These are phyloP conservation scores for Tyto alba DNA, from an alignment of 2,113 vertebrate species.

Conservation along the genomic window DNA sequence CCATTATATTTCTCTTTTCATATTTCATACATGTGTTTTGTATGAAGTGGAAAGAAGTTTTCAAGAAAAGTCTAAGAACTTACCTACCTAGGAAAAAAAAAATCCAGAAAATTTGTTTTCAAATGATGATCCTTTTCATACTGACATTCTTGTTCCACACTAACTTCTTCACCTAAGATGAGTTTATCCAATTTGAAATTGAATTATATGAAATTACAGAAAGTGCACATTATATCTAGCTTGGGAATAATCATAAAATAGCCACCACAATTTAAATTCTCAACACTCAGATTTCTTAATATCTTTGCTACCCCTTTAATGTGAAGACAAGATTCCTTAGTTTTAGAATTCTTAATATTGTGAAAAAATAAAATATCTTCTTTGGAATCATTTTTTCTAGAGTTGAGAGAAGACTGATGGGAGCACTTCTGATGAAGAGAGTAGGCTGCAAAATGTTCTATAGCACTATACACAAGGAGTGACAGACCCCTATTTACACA, in stretches of 20 bases:
- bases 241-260: not conserved
- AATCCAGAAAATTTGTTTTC: not conserved
- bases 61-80: not conserved
- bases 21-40: not conserved
- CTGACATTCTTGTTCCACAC: not conserved
- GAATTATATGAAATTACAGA: not conserved
- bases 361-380: not conserved
- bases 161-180: not conserved
- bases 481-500: not conserved
- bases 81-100: not conserved
- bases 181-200: not conserved
- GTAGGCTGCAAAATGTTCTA: not conserved
- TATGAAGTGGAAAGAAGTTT: not conserved
- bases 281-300: not conserved
- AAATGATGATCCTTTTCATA: not conserved
- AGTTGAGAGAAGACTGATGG: not conserved
- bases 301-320: not conserved
- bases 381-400: not conserved
- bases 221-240: not conserved
- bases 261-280: not conserved
- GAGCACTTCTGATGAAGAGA: not conserved
- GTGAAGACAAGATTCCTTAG: not conserved
- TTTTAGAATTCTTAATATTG: not conserved
- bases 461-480: accelerated
- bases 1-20: not conserved